A percentile compares a stretch with the other conserved stretches of the same genome.
Evolutionary conservation across 2,113 vertebrate genomes (phyloP).

Genomic region (Dromaius novaehollandiae): DNA sequence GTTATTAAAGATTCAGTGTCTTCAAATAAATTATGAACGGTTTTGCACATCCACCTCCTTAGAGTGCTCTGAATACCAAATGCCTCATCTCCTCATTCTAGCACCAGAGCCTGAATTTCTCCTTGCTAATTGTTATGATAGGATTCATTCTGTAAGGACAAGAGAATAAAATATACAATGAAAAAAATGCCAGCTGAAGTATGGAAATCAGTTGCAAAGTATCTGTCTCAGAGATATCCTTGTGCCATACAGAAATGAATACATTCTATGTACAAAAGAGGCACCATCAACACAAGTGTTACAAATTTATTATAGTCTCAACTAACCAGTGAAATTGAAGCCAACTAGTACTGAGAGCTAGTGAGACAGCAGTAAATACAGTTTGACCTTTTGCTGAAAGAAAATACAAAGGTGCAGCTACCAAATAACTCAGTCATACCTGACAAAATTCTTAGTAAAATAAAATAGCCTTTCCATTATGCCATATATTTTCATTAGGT

Average conservation of each 20-base stretch:
- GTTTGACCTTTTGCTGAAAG: background rate
- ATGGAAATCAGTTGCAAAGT: background rate
- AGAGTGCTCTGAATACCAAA: background rate
- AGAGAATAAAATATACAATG: background rate
- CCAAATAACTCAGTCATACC: background rate
- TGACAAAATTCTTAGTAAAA: background rate
- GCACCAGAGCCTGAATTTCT: background rate
- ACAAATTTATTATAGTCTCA: background rate
- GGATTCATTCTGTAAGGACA: background rate
- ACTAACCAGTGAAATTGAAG: background rate
- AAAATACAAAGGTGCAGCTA: background rate
- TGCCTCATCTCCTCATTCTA: background rate
- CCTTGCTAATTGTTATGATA: background rate
- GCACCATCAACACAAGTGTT: background rate
- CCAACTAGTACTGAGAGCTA: background rate
- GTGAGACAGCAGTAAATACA: background rate
- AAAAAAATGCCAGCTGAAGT: background rate
- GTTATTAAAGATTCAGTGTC: background rate
- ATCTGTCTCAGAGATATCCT: background rate
- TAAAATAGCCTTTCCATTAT: background rate
- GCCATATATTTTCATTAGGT: background rate
- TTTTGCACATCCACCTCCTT: background rate
- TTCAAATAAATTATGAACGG: background rate
- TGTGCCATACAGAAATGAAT: background rate
- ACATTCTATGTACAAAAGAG: background rate